A percentile compares a stretch with the other conserved stretches of the same genome.
These are phyloP conservation scores for Dyspetes luteomarginatus DNA, from an alignment of 2,888 invertebrate species.

Conservation along the genomic window DNA sequence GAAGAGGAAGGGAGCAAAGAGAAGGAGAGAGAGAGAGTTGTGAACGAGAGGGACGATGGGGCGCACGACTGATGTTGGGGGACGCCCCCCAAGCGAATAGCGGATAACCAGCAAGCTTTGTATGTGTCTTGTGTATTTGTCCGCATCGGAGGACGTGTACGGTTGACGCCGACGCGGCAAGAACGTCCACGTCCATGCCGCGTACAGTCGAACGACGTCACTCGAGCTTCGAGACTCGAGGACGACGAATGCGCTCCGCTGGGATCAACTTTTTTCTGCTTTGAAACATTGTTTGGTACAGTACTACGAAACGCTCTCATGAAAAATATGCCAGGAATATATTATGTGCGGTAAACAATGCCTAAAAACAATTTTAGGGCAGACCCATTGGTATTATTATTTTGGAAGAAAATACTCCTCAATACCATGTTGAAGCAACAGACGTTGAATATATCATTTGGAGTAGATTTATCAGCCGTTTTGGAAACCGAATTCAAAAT, in stretches of 20 bases:
- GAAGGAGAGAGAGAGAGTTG: constrained; percentile 26
- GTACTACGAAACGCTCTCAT: too few species aligned
- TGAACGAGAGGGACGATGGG: constrained; percentile 40
- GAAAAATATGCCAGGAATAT: too few species aligned
- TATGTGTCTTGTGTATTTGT: constrained; percentile 1
- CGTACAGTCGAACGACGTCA: constrained; percentile 48
- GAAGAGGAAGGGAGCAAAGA: constrained; percentile 26
- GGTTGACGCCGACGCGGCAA: constrained; percentile 53
- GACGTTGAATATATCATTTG: too few species aligned
- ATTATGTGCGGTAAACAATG: too few species aligned
- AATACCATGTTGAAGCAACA: too few species aligned
- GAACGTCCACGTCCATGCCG: constrained; percentile 25
- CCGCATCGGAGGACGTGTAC: constrained; percentile 25
- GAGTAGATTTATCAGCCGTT: too few species aligned
- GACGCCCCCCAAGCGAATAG: constrained; percentile 69
- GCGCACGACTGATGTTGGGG: constrained; percentile 38
- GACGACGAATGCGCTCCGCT: constrained; percentile 41
- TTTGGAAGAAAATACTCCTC: too few species aligned
- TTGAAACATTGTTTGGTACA: too few species aligned
- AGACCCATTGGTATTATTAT: too few species aligned
- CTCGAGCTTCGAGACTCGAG: constrained; percentile 60
- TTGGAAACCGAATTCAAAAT: too few species aligned
- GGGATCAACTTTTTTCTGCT: not conserved
- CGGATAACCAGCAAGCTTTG: constrained; percentile 45
- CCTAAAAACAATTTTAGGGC: too few species aligned